Conservation (phyloP, 2,113 vertebrate genomes). For the Anas platyrhynchos region DNA sequence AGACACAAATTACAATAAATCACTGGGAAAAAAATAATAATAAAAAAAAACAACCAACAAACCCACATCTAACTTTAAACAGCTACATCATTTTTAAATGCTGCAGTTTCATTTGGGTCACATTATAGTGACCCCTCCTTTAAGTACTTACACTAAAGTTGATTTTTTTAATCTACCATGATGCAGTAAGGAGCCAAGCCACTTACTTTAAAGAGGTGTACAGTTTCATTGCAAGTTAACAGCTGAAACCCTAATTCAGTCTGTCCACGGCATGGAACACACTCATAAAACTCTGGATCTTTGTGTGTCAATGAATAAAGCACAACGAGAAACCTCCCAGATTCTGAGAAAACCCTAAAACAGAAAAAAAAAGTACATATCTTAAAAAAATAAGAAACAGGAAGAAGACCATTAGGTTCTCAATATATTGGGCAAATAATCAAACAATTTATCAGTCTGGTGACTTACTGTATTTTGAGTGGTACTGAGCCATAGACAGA, state of each 20-base stretch:
- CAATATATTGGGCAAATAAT: not conserved
- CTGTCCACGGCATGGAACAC: constrained; percentile 70
- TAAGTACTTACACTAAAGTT: not conserved
- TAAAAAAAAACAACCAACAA: not conserved
- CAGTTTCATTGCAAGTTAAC: constrained; percentile 81
- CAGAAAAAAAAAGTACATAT: not conserved
- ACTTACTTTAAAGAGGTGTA: constrained; percentile 89
- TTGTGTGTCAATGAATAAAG: constrained; percentile 89
- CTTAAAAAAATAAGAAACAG: not conserved
- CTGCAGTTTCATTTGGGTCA: not conserved
- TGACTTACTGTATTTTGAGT: not conserved
- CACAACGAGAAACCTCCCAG: constrained; percentile 85
- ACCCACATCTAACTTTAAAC: not conserved
- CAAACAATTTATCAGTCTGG: not conserved
- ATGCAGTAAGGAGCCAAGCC: not conserved
- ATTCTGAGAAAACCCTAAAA: constrained; percentile 87
- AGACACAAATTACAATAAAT: not conserved
- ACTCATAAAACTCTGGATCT: constrained; percentile 93
- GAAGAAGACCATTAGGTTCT: not conserved
- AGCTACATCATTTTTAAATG: not conserved
- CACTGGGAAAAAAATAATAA: not conserved
- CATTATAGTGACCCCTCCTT: not conserved
- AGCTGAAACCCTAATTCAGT: constrained; percentile 84
- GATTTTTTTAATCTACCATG: not conserved
- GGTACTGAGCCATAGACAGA: not conserved